Evolutionary conservation across 2,797 vertebrate species (phyloP).

Genomic region (Rhinatrema bivittatum): DNA sequence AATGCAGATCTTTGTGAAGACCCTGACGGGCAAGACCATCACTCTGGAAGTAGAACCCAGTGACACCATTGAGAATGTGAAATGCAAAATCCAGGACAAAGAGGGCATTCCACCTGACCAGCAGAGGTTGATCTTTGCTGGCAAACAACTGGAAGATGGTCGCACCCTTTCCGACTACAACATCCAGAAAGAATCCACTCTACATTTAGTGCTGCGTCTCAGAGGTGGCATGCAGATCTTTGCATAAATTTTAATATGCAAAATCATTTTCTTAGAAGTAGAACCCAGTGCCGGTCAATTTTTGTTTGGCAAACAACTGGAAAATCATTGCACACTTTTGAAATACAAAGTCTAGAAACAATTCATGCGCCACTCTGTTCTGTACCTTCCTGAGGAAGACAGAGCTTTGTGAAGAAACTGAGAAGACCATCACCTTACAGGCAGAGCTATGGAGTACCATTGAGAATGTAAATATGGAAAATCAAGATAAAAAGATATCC

Average conservation of each 20-base stretch:
- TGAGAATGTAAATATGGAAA: not conserved
- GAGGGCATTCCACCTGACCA: slow-evolving; percentile 8
- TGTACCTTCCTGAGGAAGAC: not conserved
- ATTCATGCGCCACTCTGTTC: not conserved
- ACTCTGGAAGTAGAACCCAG: slow-evolving; percentile 82
- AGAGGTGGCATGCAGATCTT: slow-evolving; percentile 98
- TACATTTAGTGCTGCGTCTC: slow-evolving; percentile 8
- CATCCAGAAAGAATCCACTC: slow-evolving; percentile 4
- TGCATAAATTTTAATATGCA: slow-evolving; percentile 39
- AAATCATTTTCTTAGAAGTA: not conserved
- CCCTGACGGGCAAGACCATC: slow-evolving; percentile 88
- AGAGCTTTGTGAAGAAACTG: not conserved
- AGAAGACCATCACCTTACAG: not conserved
- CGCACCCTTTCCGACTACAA: too few relatives aligned
- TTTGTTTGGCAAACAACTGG: too few relatives aligned
- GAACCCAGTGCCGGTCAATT: not conserved
- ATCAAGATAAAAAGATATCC: not conserved
- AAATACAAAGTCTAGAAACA: not conserved
- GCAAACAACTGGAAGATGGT: slow-evolving; percentile 5
- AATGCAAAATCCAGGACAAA: slow-evolving; percentile 5
- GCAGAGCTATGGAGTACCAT: not conserved
- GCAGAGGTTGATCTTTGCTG: slow-evolving; percentile 10
- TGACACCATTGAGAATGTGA: slow-evolving; percentile 3
- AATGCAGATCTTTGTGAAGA: slow-evolving; percentile 97
- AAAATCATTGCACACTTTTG: not conserved